Conservation (phyloP, 2,113 vertebrate genomes). For the Hirundichthys speculiger region DNA sequence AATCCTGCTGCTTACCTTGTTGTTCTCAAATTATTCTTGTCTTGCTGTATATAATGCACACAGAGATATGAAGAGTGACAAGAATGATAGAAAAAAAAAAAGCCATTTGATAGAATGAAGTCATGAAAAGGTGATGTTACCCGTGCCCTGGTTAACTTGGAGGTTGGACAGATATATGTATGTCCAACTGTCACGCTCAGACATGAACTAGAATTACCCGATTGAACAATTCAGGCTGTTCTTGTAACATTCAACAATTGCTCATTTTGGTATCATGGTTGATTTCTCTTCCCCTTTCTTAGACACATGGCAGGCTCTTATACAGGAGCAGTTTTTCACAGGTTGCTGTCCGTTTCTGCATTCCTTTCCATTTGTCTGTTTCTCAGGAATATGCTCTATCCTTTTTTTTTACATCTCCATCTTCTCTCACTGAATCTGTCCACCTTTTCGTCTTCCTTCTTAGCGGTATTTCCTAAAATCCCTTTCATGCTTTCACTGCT, state of each 20-base stretch:
- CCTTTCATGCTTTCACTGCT: constrained; percentile 41
- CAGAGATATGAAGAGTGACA: constrained; percentile 14
- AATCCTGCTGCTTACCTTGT: constrained; percentile 14
- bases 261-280: neutral
- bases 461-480: constrained; percentile 45
- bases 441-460: constrained; percentile 21
- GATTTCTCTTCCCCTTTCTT: neutral
- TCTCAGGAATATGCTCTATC: constrained; percentile 26
- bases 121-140: constrained; percentile 50
- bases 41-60: constrained; percentile 19
- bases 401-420: constrained; percentile 43
- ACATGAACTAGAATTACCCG: neutral
- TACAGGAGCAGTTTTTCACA: constrained; percentile 16
- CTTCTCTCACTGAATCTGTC: constrained; percentile 12
- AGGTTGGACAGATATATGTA: no score
- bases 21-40: constrained; percentile 32
- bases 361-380: constrained; percentile 19
- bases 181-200: constrained; percentile 8
- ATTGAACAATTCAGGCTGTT: constrained; percentile 10
- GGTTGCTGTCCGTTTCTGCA: constrained; percentile 31
- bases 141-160: no score
- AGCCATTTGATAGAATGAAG: constrained; percentile 52
- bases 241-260: neutral
- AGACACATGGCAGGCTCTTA: constrained; percentile 7
- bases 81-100: neutral